These are phyloP conservation scores for Reticulitermes lucifugus DNA, from an alignment of 2,888 invertebrate species.

Conservation along the genomic window DNA sequence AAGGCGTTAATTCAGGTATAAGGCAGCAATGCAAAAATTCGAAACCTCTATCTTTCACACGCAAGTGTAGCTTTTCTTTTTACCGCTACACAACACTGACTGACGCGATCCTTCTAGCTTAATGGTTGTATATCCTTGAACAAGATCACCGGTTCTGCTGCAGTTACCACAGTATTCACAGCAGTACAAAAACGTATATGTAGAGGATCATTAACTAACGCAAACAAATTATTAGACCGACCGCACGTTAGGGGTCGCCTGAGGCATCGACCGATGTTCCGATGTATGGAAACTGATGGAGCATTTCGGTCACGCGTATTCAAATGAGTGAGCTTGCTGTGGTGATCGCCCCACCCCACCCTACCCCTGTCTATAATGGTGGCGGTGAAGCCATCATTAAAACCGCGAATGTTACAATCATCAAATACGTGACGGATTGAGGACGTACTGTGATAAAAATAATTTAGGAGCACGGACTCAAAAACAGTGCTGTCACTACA, in stretches of 20 bases:
- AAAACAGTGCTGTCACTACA: too few relatives aligned
- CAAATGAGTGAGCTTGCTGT: slow-evolving; percentile 42
- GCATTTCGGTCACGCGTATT: slow-evolving; percentile 49
- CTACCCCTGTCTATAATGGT: not conserved
- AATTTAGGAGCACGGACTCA: too few relatives aligned
- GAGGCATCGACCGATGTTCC: slow-evolving; percentile 35
- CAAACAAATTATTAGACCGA: slow-evolving; percentile 38
- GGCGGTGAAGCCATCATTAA: slow-evolving; percentile 36
- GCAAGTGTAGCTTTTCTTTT: too few relatives aligned
- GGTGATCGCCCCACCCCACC: slow-evolving; percentile 34
- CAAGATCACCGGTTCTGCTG: not conserved
- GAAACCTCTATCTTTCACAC: too few relatives aligned
- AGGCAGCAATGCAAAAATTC: too few relatives aligned
- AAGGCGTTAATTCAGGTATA: too few relatives aligned
- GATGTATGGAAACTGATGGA: slow-evolving; percentile 39
- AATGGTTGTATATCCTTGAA: not conserved
- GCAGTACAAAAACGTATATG: not conserved
- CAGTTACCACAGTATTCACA: not conserved
- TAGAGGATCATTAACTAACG: slow-evolving; percentile 33
- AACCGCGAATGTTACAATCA: slow-evolving; percentile 44
- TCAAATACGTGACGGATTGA: slow-evolving; percentile 37
- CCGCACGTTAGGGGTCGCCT: slow-evolving; percentile 3
- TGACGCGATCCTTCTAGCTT: too few relatives aligned
- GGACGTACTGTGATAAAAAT: not conserved
- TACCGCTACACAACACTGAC: too few relatives aligned